A percentile compares a stretch with the other conserved stretches of the same genome.
Evolutionary conservation across 2,888 invertebrate species (phyloP).

Genomic region (Pristionchus entomophagus): DNA sequence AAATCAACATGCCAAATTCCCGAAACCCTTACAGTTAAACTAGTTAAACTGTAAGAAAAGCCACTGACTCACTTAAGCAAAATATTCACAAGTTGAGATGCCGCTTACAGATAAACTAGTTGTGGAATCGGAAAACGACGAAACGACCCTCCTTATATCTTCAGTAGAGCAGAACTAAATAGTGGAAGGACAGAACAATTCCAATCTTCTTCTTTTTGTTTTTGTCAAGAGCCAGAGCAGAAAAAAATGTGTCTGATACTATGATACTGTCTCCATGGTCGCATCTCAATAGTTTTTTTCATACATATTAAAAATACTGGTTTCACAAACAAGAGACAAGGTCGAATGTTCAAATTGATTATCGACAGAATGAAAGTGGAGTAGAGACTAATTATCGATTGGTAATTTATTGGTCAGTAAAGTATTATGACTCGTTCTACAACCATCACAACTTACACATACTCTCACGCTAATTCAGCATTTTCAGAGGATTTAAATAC

Average conservation of each 20-base stretch:
- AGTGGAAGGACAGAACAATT: constrained; percentile 18
- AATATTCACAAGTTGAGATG: too few species aligned
- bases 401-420: neutral
- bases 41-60: too few species aligned
- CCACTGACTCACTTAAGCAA: too few species aligned
- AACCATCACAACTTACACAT: constrained; percentile 32
- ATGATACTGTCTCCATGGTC: neutral
- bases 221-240: neutral
- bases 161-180: constrained; percentile 5
- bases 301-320: neutral
- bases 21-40: too few species aligned
- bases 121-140: too few species aligned
- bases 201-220: neutral
- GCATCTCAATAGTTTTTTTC: neutral
- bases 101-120: too few species aligned
- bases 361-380: constrained; percentile 1
- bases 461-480: neutral
- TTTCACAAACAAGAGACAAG: constrained; percentile 11
- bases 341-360: constrained; percentile 27
- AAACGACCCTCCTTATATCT: neutral
- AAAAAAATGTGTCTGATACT: neutral
- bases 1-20: too few species aligned
- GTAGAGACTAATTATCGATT: neutral
- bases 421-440: constrained; percentile 40
- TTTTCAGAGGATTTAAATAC: neutral